Base-by-base conservation (phyloP, 1,140 invertebrate genomes). In the Helicorthomorpha holstii region DNA sequence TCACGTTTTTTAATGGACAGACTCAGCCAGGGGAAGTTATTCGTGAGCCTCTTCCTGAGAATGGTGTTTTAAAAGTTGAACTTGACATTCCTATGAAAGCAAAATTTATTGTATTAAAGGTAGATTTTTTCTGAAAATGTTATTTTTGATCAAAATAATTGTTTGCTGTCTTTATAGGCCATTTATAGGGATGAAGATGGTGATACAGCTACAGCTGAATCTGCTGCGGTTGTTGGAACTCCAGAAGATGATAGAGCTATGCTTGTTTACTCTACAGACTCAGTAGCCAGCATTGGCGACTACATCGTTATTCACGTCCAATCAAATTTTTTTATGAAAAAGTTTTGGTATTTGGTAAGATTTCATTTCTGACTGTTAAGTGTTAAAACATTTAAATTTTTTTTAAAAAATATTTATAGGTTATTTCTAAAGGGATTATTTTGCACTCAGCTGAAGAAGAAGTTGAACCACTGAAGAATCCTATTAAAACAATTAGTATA, bases 241-340 rank as follows among this genome's bases (percentile, higher is more conserved):
- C 29, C 29, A 1, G 56, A 59, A 21, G 52, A 57, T 22, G 56
- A 58, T 38, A 60, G 64, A 50, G 65, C 62, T 52, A 55, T 73
- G 1, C 64, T 60, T 26, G 62, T 74, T 1, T 59, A 60, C 48
- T 65, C 69, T 1, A 67, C 61, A 49, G 66, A 64, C 24, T 49
- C 50, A 4, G 54, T 62, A 26, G 61, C 64, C 12, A 50, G 52
- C 12, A 61, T 69, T 3, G 68, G 66, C 21, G 66, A 74, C 58
- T 74, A 67, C 60, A 69, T 65, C 0, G 61, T 73, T 26, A 64
- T 75, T 52, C 72, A 73, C 56, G 66, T 74, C 0, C 61, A 63
- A 49, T 56, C 64, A 2, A 73, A 71, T 56, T 73, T 72, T 55
- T 51, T 57, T 42, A 57, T 71, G 27, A 58, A 67, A 14, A 58